These are phyloP conservation scores for Labeo calbasu DNA, from an alignment of 2,797 vertebrate genomes.

Conservation along the genomic window DNA sequence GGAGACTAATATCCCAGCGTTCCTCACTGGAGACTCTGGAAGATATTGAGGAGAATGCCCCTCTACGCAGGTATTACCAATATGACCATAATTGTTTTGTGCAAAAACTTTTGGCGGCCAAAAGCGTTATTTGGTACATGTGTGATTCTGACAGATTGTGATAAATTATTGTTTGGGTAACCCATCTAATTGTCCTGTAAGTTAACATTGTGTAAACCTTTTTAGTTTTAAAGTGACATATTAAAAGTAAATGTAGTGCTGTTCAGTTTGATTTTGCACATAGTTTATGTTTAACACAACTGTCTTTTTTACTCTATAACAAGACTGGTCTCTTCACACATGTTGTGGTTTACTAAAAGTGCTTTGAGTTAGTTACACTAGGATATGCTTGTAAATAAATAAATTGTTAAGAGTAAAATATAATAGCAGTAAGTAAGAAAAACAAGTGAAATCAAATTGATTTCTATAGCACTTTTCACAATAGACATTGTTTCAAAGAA, in stretches of 20 bases:
- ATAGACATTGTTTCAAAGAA: background rate
- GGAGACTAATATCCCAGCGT: slow-evolving; percentile 95
- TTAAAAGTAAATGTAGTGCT: background rate
- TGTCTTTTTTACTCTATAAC: slow-evolving; percentile 1
- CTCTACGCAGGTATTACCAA: slow-evolving; percentile 86
- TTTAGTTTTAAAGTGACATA: background rate
- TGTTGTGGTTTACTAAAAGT: background rate
- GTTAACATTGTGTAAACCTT: background rate
- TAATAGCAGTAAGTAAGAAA: background rate
- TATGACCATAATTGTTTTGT: background rate
- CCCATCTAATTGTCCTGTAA: background rate
- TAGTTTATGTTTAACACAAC: background rate
- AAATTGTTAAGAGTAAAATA: background rate
- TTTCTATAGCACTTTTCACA: background rate
- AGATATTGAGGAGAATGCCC: slow-evolving; percentile 98
- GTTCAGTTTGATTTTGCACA: background rate
- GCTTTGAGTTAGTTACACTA: background rate
- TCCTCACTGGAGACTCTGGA: slow-evolving; percentile 98
- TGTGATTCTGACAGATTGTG: background rate
- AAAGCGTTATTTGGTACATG: background rate
- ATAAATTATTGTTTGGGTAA: background rate
- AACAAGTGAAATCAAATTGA: background rate
- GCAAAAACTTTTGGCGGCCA: background rate
- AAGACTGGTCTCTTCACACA: background rate
- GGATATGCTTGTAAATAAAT: background rate